A percentile compares a stretch with the other conserved stretches of the same genome.
phyloP scores from a whole-genome alignment of 2,113 vertebrate species.

The Nycticebus coucang region DNA sequence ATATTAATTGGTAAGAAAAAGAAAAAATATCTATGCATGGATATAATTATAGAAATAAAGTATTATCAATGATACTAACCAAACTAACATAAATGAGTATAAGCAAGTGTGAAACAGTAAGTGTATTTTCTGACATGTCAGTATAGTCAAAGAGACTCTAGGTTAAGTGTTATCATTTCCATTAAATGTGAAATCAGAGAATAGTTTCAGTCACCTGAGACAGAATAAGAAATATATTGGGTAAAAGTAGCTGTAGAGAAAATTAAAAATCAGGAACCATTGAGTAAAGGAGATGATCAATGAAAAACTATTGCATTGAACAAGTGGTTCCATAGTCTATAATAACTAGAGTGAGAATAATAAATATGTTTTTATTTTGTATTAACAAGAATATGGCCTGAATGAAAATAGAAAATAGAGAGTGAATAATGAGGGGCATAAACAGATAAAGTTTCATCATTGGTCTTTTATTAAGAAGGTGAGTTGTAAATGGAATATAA shows the following conservation, averaged over 20 bases:
- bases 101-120: background rate
- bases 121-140: background rate
- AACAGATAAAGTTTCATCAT: background rate
- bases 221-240: background rate
- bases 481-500: background rate
- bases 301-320: background rate
- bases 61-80: background rate
- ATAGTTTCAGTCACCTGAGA: background rate
- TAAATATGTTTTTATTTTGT: background rate
- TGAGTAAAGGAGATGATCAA: background rate
- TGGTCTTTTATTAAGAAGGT: conserved; percentile 17
- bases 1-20: background rate
- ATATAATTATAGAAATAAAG: background rate
- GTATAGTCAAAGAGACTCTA: background rate
- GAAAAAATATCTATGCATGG: background rate
- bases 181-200: background rate
- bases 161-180: background rate
- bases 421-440: background rate
- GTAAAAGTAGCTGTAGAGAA: background rate
- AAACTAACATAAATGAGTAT: background rate
- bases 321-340: background rate
- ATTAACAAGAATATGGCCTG: background rate
- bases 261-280: background rate
- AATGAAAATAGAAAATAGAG: background rate
- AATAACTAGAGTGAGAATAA: conserved; percentile 8